Evolutionary conservation across 2,888 invertebrate species (phyloP), one percentile per base, ranked within the genome.

Genomic region (Melangyna quadrimaculata): DNA sequence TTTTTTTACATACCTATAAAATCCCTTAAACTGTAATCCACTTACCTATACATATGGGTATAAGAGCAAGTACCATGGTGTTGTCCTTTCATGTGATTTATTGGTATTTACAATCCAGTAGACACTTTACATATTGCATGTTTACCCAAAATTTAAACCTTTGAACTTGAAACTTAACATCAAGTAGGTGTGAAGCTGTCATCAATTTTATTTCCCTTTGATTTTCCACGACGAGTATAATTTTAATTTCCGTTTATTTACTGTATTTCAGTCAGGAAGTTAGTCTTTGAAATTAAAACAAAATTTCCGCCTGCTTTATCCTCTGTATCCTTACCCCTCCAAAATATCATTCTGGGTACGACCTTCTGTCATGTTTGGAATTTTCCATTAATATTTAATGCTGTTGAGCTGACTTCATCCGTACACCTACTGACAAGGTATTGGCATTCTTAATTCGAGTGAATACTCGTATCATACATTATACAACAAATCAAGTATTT

Each of bases 381-480:
- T 29, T n/a, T 63, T 14, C n/a, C 5, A 14, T 63, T 29, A 63
- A 45, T 63, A 43, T 63, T 63, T 29, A 63, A 40, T 29, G 29
- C 7, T 7, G 1, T n/a, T 17, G 24, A 43, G 17, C 40, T 27
- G 4, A n/a, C 27, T 29, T 14, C 19, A 19, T 59, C 5, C 17
- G 3, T 40, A 43, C 24, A n/a, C n/a, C 17, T 40, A 27, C 40
- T 63, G 27, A 22, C 24, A 4, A n/a, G 10, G 7, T 22, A 24
- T 37, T n/a, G 14, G 37, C 17, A 37, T 59, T 22, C 10, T 12
- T 7, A 29, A 22, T 59, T 10, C 12, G 14, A 57, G 22, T 57
- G 22, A 57, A 63, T 40, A 43, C 24, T 57, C 3, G 3, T 3
- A 27, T 27, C 27, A 27, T 27, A 27, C 3, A 6, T 27, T 37